These are phyloP conservation scores for Macquaria ambigua DNA, from an alignment of 2,113 vertebrate genomes.

Conservation along the genomic window DNA sequence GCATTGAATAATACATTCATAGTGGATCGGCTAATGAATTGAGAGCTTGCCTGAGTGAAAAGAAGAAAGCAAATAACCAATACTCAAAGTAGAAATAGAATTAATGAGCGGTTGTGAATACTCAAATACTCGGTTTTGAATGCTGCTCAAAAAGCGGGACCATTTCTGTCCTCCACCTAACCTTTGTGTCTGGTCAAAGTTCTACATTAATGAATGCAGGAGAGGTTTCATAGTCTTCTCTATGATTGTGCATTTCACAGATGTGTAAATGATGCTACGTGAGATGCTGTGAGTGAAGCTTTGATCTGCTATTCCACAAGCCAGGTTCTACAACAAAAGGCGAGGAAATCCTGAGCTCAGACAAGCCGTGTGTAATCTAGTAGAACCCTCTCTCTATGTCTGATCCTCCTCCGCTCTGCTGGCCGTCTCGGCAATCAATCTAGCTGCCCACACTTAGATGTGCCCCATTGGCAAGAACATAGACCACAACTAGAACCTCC, in stretches of 20 bases:
- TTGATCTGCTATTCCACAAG: constrained; percentile 83
- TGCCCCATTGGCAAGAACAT: constrained; percentile 61
- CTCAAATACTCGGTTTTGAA: constrained; percentile 60
- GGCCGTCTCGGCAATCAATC: constrained; percentile 59
- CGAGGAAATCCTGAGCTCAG: constrained; percentile 78
- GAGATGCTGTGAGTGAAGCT: constrained; percentile 71
- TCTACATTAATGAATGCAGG: constrained; percentile 77
- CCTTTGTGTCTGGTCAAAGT: constrained; percentile 81
- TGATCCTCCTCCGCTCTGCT: constrained; percentile 71
- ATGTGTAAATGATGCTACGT: constrained; percentile 83
- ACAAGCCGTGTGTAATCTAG: constrained; percentile 76
- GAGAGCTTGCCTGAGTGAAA: constrained; percentile 80
- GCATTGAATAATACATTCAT: constrained; percentile 82
- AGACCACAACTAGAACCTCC: constrained; percentile 37
- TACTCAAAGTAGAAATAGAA: constrained; percentile 81
- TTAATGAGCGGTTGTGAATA: constrained; percentile 79
- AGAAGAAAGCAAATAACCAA: constrained; percentile 81
- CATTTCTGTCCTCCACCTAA: constrained; percentile 66
- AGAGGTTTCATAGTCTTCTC: constrained; percentile 73
- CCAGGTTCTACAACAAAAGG: constrained; percentile 77
- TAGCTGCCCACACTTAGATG: constrained; percentile 60
- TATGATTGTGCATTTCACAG: constrained; percentile 80
- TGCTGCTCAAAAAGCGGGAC: constrained; percentile 56
- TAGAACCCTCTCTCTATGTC: constrained; percentile 66
- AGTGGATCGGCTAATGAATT: constrained; percentile 81